These are phyloP conservation scores for Regulus satrapa DNA, from an alignment of 2,113 vertebrate genomes.

Conservation along the genomic window DNA sequence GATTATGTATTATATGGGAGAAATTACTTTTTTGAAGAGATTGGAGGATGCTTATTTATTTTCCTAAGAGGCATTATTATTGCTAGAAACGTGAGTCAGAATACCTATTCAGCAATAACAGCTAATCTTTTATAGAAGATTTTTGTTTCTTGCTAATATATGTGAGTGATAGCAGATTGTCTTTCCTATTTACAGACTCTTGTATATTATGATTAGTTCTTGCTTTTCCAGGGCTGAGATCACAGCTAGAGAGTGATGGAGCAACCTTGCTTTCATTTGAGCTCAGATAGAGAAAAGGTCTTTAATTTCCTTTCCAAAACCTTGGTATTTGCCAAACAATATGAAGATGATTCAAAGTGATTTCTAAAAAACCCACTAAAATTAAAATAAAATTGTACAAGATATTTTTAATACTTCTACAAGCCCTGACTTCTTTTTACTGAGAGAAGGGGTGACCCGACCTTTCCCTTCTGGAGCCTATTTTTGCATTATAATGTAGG, in stretches of 20 bases:
- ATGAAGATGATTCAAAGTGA: neutral
- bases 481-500: constrained; percentile 38
- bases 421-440: neutral
- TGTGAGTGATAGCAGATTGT: neutral
- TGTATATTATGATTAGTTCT: neutral
- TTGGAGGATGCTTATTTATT: neutral
- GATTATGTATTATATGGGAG: neutral
- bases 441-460: neutral
- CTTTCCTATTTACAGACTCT: neutral
- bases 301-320: constrained; percentile 12
- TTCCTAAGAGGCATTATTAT: neutral
- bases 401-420: neutral
- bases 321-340: neutral
- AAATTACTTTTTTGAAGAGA: neutral
- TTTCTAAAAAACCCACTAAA: neutral
- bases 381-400: neutral
- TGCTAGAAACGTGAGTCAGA: neutral
- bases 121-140: neutral
- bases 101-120: neutral
- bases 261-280: neutral
- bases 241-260: neutral
- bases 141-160: neutral
- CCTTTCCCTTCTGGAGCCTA: neutral
- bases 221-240: neutral
- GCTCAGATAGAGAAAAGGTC: neutral